A percentile compares a stretch with the other conserved stretches of the same genome.
Evolutionary conservation across 1,140 invertebrate species (phyloP).

Genomic region (Eurosta solidaginis): DNA sequence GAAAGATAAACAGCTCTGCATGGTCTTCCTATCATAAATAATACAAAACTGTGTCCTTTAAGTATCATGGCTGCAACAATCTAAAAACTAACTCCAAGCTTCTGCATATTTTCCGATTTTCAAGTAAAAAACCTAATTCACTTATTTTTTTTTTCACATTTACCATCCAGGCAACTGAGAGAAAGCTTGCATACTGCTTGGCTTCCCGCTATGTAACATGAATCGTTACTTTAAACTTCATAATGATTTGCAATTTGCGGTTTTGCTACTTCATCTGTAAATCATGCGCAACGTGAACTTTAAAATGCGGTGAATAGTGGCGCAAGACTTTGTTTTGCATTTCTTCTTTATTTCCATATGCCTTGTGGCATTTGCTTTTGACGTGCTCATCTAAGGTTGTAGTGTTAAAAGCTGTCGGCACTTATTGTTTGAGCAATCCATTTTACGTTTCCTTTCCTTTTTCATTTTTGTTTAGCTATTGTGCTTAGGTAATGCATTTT

Average conservation of each 20-base stretch:
- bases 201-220: too few relatives aligned
- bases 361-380: neutral
- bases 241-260: neutral
- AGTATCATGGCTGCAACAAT: too few relatives aligned
- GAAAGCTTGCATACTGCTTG: too few relatives aligned
- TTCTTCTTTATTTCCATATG: neutral
- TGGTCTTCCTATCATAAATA: too few relatives aligned
- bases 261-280: conserved; percentile 26
- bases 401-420: neutral
- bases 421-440: neutral
- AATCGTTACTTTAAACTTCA: neutral
- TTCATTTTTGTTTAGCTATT: neutral
- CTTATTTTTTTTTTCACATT: too few relatives aligned
- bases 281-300: neutral
- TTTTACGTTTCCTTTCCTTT: too few relatives aligned
- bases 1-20: too few relatives aligned
- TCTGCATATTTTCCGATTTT: too few relatives aligned
- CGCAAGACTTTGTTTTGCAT: neutral
- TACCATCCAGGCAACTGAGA: too few relatives aligned
- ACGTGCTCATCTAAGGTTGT: neutral
- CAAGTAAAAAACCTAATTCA: too few relatives aligned
- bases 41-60: too few relatives aligned
- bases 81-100: too few relatives aligned
- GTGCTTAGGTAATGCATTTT: neutral
- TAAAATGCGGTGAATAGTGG: neutral